A percentile compares a stretch with the other conserved stretches of the same genome.
Evolutionary conservation across 1,140 invertebrate genomes (phyloP).

Genomic region (Cephus cinctus): DNA sequence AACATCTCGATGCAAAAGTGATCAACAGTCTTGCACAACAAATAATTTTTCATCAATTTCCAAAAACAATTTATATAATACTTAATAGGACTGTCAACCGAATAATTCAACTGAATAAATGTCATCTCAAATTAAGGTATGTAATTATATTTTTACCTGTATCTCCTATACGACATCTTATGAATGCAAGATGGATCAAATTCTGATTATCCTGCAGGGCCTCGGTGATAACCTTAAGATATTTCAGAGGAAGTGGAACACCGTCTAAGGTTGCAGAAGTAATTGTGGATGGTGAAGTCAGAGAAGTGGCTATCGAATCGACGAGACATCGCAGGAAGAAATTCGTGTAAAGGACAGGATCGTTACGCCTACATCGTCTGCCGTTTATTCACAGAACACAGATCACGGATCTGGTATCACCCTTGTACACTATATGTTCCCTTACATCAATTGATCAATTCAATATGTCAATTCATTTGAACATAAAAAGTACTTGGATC

Average conservation of each 20-base stretch:
- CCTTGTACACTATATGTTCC: conserved; percentile 1
- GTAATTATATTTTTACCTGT: conserved; percentile 17
- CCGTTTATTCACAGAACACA: background rate
- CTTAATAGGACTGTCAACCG: background rate
- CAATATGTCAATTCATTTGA: conserved; percentile 10
- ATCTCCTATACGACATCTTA: conserved; percentile 24
- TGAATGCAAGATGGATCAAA: conserved; percentile 17
- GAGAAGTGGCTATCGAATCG: conserved; percentile 22
- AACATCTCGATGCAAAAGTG: background rate
- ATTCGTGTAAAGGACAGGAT: conserved; percentile 28
- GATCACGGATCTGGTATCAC: background rate
- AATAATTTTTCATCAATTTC: background rate
- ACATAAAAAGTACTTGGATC: background rate
- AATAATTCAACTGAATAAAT: background rate
- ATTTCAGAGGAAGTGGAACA: conserved; percentile 22
- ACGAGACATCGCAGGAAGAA: conserved; percentile 27
- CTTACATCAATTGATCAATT: conserved; percentile 16
- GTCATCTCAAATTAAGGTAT: too few relatives aligned
- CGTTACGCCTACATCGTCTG: background rate
- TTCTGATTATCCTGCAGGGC: conserved; percentile 21
- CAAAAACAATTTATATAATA: background rate
- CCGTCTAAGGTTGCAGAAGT: conserved; percentile 25
- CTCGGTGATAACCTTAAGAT: conserved; percentile 21
- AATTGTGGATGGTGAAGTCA: conserved; percentile 16
- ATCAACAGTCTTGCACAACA: too few relatives aligned